Conservation (phyloP, 2,888 invertebrate species). For the Scrobipalpa costella region DNA sequence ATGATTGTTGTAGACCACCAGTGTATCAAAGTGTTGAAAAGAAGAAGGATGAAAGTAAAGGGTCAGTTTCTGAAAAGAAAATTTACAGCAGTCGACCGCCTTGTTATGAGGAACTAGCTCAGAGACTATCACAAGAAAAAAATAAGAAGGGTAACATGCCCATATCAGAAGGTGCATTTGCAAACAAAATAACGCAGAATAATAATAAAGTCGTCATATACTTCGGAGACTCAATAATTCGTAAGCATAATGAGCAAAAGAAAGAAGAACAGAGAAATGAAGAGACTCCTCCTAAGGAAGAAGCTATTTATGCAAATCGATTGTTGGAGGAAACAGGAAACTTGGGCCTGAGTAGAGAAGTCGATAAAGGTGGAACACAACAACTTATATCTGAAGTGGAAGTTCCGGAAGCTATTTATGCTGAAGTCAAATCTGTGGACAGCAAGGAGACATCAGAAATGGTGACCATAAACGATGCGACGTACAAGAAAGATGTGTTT, state of each 20-base stretch:
- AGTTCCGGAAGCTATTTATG: conserved; percentile 71
- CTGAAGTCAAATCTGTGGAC: conserved; percentile 64
- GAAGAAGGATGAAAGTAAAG: conserved; percentile 60
- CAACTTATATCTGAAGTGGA: conserved; percentile 65
- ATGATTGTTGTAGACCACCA: conserved; percentile 71
- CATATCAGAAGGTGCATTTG: conserved; percentile 55
- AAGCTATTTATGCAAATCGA: conserved; percentile 72
- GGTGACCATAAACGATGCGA: conserved; percentile 65
- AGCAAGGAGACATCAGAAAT: conserved; percentile 48
- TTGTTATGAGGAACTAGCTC: conserved; percentile 75
- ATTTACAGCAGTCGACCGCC: conserved; percentile 66
- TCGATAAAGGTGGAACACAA: conserved; percentile 62
- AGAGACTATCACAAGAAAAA: conserved; percentile 72
- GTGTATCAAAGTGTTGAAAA: conserved; percentile 75
- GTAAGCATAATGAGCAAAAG: conserved; percentile 73
- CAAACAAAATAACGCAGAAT: conserved; percentile 74
- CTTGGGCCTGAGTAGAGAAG: conserved; percentile 56
- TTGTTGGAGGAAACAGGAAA: conserved; percentile 63
- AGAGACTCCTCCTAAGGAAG: conserved; percentile 55
- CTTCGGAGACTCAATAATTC: conserved; percentile 84
- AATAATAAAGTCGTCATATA: conserved; percentile 87
- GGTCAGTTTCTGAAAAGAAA: conserved; percentile 60
- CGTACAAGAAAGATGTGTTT: conserved; percentile 68
- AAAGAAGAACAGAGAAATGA: conserved; percentile 63
- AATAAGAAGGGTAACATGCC: conserved; percentile 67